Evolutionary conservation across 1,140 invertebrate species (phyloP), one percentile per base, ranked within the genome.

Genomic region (Zaprionus ghesquierei): DNA sequence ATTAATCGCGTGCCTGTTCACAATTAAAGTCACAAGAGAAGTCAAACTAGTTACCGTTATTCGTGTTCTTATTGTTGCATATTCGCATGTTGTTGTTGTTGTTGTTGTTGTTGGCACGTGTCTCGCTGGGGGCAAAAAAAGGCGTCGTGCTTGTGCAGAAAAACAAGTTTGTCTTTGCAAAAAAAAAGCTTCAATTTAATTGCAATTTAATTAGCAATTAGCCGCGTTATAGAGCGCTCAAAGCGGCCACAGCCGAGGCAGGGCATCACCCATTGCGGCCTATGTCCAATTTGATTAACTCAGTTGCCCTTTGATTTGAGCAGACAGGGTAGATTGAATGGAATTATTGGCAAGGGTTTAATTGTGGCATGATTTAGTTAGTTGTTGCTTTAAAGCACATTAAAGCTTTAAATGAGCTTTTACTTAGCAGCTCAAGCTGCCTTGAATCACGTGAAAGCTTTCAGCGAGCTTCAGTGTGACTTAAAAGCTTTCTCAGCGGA

Each of bases 1-100:
- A 73, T 73, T 71, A 76, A 81, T 86, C 72, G 82, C 82, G 79
- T 86, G 81, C 61, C 75, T 76, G 50, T 50, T 72, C 2, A 44
- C 75, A 81, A 76, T 86, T 81, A 81, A 79, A 79, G 38, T 31
- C 41, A 41, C 33, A 55, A 15, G 18, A 41, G 64, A 63, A 76
- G 59, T 72, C 70, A 20, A 69, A 38, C 31, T 44, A 31, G 71
- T 75, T 59, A 38, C n/a, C 70, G 41, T 61, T 50, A 41, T 41
- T 41, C 35, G 35, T 15, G 35, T 41, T 41, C 15, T 18, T 29
- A 69, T 59, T 18, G 29, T 29, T 29, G 46, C n/a, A n/a, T n/a
- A n/a, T n/a, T 41, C 46, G 44, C 23, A n/a, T 25, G 10, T 41
- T 18, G 23, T 5, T 35, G 15, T 4, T 20, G 13, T 35, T 49